Evolutionary conservation across 2,888 invertebrate genomes (phyloP), one percentile per base, ranked within the genome.

Genomic region (Metallyticus violacea): DNA sequence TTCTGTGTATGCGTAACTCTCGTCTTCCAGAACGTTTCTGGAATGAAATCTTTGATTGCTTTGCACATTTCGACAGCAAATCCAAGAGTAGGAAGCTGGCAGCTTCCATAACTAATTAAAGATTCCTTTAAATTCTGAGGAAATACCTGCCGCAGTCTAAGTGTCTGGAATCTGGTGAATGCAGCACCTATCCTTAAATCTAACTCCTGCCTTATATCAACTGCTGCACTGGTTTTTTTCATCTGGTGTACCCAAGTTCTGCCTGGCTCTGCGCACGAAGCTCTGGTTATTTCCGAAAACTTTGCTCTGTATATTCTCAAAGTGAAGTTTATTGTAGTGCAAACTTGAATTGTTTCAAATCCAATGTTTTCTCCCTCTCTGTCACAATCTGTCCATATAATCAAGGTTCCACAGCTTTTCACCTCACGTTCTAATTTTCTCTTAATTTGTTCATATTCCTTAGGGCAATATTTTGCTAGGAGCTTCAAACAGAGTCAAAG

Each of bases 331-430:
- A 96, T 92, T n/a, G 94, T 95, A 88, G 93, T 94, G 91, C 99
- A 99, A 7, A 99, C 98, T 91, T 97, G 92, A 85, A 99, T 98
- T 40, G 99, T 95, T 93, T 99, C 99, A 93, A 95, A 99, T 0
- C 99, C 99, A 91, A 99, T 99, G 91, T 99, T 99, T 92, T 99
- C 99, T 62, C 99, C 99, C 93, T 99, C 99, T 92, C 99, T 95
- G 93, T 99, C 99, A 93, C 99, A 99, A 97, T 99, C 99, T 1
- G 99, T 99, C 99, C 99, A 99, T 89, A 99, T 97, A 26, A 99
- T 97, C 4, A 99, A 93, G 0, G 95, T 95, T 89, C 94, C 92
- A 89, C 96, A 96, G 76, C 92, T 90, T 26, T 93, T 91, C 2
- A 95, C 92, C 93, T 96, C 96, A 89, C 93, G 93, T 91, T 96